Base-by-base conservation (phyloP, 2,888 invertebrate species). In the Cloeon dipterum region DNA sequence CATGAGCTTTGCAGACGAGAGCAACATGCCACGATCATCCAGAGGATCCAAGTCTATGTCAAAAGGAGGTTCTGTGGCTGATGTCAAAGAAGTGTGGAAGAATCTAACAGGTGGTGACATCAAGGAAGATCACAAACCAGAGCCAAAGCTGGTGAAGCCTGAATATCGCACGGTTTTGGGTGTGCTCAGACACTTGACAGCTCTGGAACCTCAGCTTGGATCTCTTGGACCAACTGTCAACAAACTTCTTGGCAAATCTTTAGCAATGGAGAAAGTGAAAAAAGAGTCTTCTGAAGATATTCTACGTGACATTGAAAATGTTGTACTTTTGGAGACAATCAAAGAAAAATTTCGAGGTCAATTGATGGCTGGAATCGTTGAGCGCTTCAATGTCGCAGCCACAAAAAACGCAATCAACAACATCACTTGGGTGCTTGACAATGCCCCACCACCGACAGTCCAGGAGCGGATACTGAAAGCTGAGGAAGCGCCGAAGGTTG, bases 331-430 rank as follows among this genome's bases (percentile, higher is more conserved):
- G 43, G 83, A 85, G 58, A 82, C 82, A 0, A 74, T 76, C 0
- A 83, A 82, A 47, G 85, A 85, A 54, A 85, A 85, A 54, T 58
- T 86, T 34, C 79, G 78, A 53, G 79, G 79, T 34, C 72, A 76
- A 37, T 55, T 74, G 40, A 69, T 76, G 49, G 76, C 79, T 20
- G 72, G 73, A 37, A 69, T 76, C 42, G 64, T 70, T 7, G 63
- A 63, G 39, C 57, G 59, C 36, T 52, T 59, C 43, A 76, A 78
- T 42, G 68, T 74, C 40, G 63, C 66, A 41, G 73, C 82, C 26
- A 73, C 74, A 39, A 74, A 78, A 48, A 65, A 66, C 40, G 76
- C 79, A 36, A 70, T 83, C 42, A 70, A 74, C 50, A 73, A 77
- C 51, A 74, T 76, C 41, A 81, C 82, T 35, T 67, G 70, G 47